Base-by-base conservation (phyloP, 2,113 vertebrate genomes). In the Albula glossodonta region DNA sequence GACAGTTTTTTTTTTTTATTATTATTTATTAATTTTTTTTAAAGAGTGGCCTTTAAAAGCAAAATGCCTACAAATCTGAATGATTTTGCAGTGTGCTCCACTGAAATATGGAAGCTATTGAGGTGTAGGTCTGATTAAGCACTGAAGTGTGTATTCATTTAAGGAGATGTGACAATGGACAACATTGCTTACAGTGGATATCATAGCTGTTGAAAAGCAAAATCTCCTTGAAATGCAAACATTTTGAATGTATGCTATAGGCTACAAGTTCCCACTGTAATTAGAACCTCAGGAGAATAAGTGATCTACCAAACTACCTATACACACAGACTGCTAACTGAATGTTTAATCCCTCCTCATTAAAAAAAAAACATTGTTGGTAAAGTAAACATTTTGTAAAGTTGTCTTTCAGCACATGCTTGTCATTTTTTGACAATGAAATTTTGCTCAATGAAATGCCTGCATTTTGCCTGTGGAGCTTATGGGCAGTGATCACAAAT, bases 361-460 rank as follows among this genome's bases (percentile, higher is more conserved):
- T 52, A 87, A 66, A 56, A 56, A 80, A 80, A 80, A 85, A 74
- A 22, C 15, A 56, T 81, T 51, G 51, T 56, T 41, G 31, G 22
- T 84, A 22, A 51, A 51, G 78, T n/a, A 74, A 74, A 25, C 5
- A 74, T 74, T 74, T 74, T 74, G 9, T 5, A 79, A 50, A 79
- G 51, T 48, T 51, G 77, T 60, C 80, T 84, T 77, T 84, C 84
- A 50, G 86, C 50, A 81, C 84, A 84, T 51, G 86, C 81, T 85
- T 90, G 57, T 9, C 10, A 48, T 56, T 85, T 79, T 49, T 12
- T 57, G 52, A 17, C 56, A 60, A 9, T 66, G 77, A 83, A 78
- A 86, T 86, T 86, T 85, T 78, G 85, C 82, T 83, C 85, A 88
- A 86, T 88, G 80, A 86, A 82, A 66, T 70, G 10, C 15, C 48